Evolutionary conservation across 1,140 invertebrate species (phyloP).

Genomic region (Papilio glaucus): DNA sequence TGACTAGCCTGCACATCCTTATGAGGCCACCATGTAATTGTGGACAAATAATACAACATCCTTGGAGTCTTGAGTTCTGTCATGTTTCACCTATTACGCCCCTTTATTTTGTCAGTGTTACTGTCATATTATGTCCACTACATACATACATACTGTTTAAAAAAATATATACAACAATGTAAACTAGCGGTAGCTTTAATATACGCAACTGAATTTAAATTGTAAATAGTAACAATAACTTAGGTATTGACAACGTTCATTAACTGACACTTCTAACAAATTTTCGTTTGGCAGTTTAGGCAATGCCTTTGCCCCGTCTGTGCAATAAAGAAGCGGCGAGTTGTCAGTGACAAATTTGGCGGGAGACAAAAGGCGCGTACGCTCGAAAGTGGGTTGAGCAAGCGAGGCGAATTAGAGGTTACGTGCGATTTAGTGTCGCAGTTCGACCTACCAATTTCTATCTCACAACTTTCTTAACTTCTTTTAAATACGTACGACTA

Average conservation of each 20-base stretch:
- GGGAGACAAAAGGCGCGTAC: conserved; percentile 4
- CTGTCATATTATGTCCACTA: no score
- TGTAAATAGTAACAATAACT: background rate
- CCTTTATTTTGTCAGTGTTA: background rate
- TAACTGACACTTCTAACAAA: background rate
- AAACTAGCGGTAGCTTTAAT: no score
- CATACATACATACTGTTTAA: no score
- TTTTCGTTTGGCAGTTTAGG: background rate
- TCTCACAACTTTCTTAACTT: conserved; percentile 20
- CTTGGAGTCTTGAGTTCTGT: no score
- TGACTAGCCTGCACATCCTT: no score
- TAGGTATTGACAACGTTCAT: background rate
- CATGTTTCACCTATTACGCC: background rate
- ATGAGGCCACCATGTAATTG: no score
- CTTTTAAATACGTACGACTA: background rate
- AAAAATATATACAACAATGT: no score
- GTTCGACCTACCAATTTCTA: background rate
- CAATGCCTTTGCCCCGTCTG: background rate
- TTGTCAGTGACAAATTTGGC: conserved; percentile 26
- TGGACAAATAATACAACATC: no score
- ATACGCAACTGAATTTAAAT: no score
- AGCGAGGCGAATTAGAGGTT: conserved; percentile 25
- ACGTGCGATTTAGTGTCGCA: conserved; percentile 18
- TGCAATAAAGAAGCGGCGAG: background rate
- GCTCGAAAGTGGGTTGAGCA: conserved; percentile 26